Conservation (phyloP, 1,140 invertebrate genomes). For the Drosophila seguyi region DNA sequence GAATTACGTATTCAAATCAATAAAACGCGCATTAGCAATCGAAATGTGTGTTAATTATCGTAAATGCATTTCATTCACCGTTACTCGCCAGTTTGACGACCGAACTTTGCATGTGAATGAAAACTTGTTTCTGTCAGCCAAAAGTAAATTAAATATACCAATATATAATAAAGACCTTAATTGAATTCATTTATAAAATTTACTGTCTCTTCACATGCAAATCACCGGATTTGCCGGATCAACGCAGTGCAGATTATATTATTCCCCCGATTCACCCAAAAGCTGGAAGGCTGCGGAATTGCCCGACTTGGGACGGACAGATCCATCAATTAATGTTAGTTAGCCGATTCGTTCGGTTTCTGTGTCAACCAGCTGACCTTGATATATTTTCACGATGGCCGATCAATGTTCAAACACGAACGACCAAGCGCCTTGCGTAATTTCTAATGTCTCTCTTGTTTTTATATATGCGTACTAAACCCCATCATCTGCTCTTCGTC, state of each 20-base stretch:
- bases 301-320: slow-evolving; percentile 52
- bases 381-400: slow-evolving; percentile 78
- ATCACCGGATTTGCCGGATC: slow-evolving; percentile 27
- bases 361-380: slow-evolving; percentile 76
- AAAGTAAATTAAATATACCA: slow-evolving; percentile 31
- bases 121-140: slow-evolving; percentile 23
- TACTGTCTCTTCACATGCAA: slow-evolving; percentile 40
- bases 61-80: slow-evolving; percentile 53
- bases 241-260: slow-evolving; percentile 35
- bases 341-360: slow-evolving; percentile 77
- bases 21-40: slow-evolving; percentile 38
- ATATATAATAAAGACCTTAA: slow-evolving; percentile 27
- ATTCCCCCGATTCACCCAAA: slow-evolving; percentile 10
- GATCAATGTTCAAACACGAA: slow-evolving; percentile 54
- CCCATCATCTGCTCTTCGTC: slow-evolving; percentile 45
- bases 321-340: slow-evolving; percentile 80
- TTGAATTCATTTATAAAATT: slow-evolving; percentile 42
- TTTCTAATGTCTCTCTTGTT: slow-evolving; percentile 76
- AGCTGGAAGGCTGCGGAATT: slow-evolving; percentile 31
- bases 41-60: slow-evolving; percentile 1
- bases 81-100: slow-evolving; percentile 19
- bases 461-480: slow-evolving; percentile 75
- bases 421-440: slow-evolving; percentile 51
- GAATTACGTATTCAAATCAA: slow-evolving; percentile 22
- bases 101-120: slow-evolving; percentile 55